These are phyloP conservation scores for Hydrocynus forskahlii DNA, from an alignment of 2,797 vertebrate species.

Conservation along the genomic window DNA sequence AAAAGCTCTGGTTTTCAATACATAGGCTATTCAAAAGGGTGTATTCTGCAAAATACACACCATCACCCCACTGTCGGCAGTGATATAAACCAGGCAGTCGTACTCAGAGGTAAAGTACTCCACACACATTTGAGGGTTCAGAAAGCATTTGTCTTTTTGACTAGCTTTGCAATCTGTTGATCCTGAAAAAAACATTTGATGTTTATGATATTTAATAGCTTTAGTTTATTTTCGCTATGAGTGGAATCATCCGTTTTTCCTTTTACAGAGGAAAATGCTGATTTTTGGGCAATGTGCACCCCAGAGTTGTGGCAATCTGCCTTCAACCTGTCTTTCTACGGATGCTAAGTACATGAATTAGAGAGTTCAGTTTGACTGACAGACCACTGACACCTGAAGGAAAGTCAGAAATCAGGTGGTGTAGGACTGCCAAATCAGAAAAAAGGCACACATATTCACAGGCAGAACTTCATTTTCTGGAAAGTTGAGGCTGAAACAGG, in stretches of 20 bases:
- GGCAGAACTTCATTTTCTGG: background rate
- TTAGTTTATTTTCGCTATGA: background rate
- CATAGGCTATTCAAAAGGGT: background rate
- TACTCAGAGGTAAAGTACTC: background rate
- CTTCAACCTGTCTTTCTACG: background rate
- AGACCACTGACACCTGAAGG: background rate
- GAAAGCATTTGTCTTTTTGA: background rate
- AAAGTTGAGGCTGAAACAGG: background rate
- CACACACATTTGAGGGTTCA: no score
- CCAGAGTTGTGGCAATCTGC: background rate
- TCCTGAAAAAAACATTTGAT: background rate
- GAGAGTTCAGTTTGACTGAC: slow-evolving; percentile 11
- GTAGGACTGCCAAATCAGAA: background rate
- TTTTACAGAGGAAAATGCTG: background rate
- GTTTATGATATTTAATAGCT: no score
- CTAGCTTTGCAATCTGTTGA: no score
- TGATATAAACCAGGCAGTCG: background rate
- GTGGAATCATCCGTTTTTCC: background rate
- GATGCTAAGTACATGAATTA: background rate
- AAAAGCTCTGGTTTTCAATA: background rate
- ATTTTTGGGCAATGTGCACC: background rate
- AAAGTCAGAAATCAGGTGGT: background rate
- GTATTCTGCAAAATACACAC: background rate
- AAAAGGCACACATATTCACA: background rate
- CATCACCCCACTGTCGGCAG: background rate